Conservation (phyloP, 2,888 invertebrate species). For the Catocala sponsa region DNA sequence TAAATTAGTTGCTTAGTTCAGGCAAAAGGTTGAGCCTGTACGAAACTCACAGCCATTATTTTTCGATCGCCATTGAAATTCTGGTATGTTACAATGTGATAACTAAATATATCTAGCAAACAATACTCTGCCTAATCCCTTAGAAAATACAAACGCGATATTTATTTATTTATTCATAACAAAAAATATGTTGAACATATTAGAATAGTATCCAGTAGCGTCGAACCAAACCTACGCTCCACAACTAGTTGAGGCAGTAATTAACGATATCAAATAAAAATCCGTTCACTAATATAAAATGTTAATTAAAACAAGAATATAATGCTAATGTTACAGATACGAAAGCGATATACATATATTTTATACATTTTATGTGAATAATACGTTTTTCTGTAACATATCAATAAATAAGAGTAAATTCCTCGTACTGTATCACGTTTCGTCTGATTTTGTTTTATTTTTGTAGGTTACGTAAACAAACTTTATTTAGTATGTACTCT, state of each 20-base stretch:
- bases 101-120: no score
- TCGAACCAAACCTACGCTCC: neutral
- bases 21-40: no score
- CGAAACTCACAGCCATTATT: no score
- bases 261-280: conserved; percentile 20
- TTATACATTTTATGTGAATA: conserved; percentile 47
- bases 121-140: no score
- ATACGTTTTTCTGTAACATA: conserved; percentile 17
- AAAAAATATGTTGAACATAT: no score
- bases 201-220: neutral
- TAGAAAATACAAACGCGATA: no score
- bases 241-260: conserved; percentile 7
- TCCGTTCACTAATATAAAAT: conserved; percentile 17
- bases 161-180: no score
- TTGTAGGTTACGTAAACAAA: conserved; percentile 25
- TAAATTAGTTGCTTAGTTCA: no score
- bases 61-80: no score
- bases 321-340: conserved; percentile 22
- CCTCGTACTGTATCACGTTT: conserved; percentile 42
- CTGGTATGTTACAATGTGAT: no score
- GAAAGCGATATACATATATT: conserved; percentile 13
- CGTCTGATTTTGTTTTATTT: conserved; percentile 46
- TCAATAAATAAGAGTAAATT: conserved; percentile 48
- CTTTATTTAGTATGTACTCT: no score
- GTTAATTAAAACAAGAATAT: conserved; percentile 32